Evolutionary conservation across 2,888 invertebrate species (phyloP).

Genomic region (Tenthredo scrophulariae): DNA sequence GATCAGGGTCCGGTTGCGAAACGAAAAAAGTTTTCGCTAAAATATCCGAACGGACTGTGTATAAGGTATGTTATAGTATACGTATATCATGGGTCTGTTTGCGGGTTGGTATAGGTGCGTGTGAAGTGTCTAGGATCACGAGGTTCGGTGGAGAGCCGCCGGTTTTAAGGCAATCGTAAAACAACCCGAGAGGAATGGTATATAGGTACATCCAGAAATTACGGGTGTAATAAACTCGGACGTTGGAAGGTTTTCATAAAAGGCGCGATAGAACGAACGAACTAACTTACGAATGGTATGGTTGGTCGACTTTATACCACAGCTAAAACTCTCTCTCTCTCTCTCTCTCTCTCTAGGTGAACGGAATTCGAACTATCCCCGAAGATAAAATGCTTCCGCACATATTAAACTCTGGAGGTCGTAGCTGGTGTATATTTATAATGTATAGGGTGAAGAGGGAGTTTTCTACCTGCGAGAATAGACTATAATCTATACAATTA

Average conservation of each 20-base stretch:
- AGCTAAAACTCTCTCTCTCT: too few species aligned
- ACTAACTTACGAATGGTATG: background rate
- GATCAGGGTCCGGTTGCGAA: background rate
- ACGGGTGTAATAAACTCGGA: conserved; percentile 49
- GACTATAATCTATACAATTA: background rate
- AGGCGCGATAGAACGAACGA: conserved; percentile 2
- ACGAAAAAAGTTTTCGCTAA: background rate
- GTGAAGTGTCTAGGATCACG: conserved; percentile 13
- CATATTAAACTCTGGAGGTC: background rate
- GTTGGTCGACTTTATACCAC: background rate
- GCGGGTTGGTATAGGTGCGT: background rate
- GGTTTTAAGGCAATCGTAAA: conserved; percentile 40
- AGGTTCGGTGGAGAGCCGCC: background rate
- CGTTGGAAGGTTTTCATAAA: conserved; percentile 40
- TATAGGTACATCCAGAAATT: background rate
- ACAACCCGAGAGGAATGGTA: conserved; percentile 22
- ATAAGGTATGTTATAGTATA: too few species aligned
- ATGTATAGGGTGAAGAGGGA: background rate
- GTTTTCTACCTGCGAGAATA: background rate
- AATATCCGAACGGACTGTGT: background rate
- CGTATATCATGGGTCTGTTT: background rate
- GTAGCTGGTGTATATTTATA: background rate
- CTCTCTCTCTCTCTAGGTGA: too few species aligned
- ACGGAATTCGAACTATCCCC: conserved; percentile 36
- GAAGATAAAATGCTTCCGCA: background rate